Evolutionary conservation across 2,888 invertebrate species (phyloP).

Genomic region (Gari tellinella): DNA sequence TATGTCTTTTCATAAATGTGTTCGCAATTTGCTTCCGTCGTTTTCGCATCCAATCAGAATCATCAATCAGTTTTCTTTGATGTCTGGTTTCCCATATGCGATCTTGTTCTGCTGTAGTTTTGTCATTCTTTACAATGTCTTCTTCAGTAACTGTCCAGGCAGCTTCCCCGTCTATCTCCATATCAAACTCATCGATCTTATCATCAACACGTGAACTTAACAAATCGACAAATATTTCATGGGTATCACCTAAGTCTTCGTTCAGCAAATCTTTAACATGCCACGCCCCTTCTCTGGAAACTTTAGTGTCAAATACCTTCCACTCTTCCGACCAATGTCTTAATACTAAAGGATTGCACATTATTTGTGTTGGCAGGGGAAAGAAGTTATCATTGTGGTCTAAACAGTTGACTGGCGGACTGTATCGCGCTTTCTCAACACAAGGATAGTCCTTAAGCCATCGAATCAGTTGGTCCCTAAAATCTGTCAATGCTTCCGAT

Average conservation of each 20-base stretch:
- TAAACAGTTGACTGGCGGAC: neutral
- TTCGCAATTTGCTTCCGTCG: conserved; percentile 48
- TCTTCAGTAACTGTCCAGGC: conserved; percentile 62
- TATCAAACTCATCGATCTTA: conserved; percentile 39
- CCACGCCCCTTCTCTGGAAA: conserved; percentile 63
- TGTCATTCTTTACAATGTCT: conserved; percentile 62
- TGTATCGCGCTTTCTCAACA: conserved; percentile 10
- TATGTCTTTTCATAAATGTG: conserved; percentile 55
- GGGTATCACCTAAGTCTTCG: conserved; percentile 18
- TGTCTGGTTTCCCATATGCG: conserved; percentile 44
- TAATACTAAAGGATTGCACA: conserved; percentile 44
- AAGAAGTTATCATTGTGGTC: conserved; percentile 61
- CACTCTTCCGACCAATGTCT: conserved; percentile 61
- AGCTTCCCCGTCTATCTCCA: conserved; percentile 64
- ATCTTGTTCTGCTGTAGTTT: conserved; percentile 62
- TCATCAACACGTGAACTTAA: conserved; percentile 16
- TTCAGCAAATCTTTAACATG: neutral
- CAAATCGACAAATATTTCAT: conserved; percentile 25
- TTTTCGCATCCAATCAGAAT: conserved; percentile 48
- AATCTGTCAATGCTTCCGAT: conserved; percentile 31
- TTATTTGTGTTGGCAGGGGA: conserved; percentile 47
- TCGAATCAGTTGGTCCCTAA: conserved; percentile 50
- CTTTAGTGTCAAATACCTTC: conserved; percentile 58
- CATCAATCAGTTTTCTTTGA: conserved; percentile 32
- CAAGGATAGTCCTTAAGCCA: conserved; percentile 58